Evolutionary conservation across 2,888 invertebrate genomes (phyloP).

Genomic region (Plagiodera versicolora): DNA sequence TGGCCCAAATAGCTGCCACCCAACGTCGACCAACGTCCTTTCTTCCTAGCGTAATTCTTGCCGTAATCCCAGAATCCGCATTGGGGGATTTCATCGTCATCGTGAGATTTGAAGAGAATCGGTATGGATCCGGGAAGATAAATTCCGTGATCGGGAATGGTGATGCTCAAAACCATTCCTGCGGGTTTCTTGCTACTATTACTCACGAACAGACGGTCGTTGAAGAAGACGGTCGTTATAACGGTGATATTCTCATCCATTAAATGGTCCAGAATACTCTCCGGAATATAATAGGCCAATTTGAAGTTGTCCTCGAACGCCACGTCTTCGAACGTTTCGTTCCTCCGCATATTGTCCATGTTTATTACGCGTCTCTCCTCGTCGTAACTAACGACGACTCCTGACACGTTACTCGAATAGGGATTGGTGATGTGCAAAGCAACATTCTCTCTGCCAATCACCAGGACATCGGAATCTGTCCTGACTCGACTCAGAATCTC

Average conservation of each 20-base stretch:
- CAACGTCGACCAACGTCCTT: slow-evolving; percentile 60
- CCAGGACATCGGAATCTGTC: slow-evolving; percentile 27
- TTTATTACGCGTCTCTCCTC: slow-evolving; percentile 41
- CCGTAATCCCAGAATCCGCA: slow-evolving; percentile 64
- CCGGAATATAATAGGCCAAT: slow-evolving; percentile 45
- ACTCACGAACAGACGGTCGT: slow-evolving; percentile 46
- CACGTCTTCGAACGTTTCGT: slow-evolving; percentile 53
- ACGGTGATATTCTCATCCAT: slow-evolving; percentile 34
- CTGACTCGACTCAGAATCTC: slow-evolving; percentile 56
- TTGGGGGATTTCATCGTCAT: slow-evolving; percentile 42
- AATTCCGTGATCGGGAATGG: slow-evolving; percentile 61
- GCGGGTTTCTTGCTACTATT: slow-evolving; percentile 25
- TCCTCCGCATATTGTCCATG: slow-evolving; percentile 54
- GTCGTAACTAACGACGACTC: slow-evolving; percentile 53
- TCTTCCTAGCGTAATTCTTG: slow-evolving; percentile 40
- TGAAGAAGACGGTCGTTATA: slow-evolving; percentile 44
- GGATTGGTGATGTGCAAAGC: slow-evolving; percentile 60
- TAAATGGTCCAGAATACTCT: slow-evolving; percentile 34
- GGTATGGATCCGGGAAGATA: slow-evolving; percentile 61
- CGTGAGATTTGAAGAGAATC: slow-evolving; percentile 56
- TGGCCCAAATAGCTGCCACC: slow-evolving; percentile 57
- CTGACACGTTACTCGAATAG: slow-evolving; percentile 56
- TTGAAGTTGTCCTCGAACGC: slow-evolving; percentile 39
- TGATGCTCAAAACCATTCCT: slow-evolving; percentile 60
- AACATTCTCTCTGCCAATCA: slow-evolving; percentile 48